A percentile compares a stretch with the other conserved stretches of the same genome.
phyloP scores from a whole-genome alignment of 92 coral and sea anemone species.

The Pocillopora meandrina region DNA sequence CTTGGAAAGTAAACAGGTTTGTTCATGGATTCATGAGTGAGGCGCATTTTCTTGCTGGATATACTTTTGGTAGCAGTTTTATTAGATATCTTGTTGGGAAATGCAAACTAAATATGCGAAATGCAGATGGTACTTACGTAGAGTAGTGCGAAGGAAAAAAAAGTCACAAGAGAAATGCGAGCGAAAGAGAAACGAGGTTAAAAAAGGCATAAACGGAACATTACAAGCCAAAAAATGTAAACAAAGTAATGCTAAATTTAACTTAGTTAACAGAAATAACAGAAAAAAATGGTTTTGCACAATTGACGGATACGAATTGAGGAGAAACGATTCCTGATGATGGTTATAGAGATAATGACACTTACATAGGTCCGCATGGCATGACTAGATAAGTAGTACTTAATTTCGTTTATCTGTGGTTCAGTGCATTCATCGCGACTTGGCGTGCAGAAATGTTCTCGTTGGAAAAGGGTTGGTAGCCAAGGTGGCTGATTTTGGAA shows the following conservation, averaged over 20 bases:
- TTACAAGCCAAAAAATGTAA: too few relatives aligned
- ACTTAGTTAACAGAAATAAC: background rate
- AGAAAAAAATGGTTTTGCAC: background rate
- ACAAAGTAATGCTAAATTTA: too few relatives aligned
- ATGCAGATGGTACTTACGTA: too few relatives aligned
- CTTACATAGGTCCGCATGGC: too few relatives aligned
- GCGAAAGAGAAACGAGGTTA: too few relatives aligned
- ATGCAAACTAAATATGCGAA: too few relatives aligned
- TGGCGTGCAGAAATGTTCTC: constrained; percentile 84
- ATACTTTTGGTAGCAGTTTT: background rate
- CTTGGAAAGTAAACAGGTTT: constrained; percentile 54
- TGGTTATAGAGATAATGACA: too few relatives aligned
- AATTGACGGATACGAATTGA: background rate
- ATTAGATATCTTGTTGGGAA: too few relatives aligned
- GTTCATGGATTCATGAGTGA: background rate
- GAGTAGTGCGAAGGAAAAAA: too few relatives aligned
- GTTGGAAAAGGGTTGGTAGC: constrained; percentile 73
- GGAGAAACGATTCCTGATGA: too few relatives aligned
- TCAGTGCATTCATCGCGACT: constrained; percentile 88
- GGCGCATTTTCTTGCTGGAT: background rate
- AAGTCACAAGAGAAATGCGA: background rate
- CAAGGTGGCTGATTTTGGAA: constrained; percentile 88
- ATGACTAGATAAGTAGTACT: too few relatives aligned
- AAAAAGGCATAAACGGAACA: too few relatives aligned
- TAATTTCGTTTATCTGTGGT: background rate